Evolutionary conservation across 2,113 vertebrate genomes (phyloP), one percentile per base, ranked within the genome.

Genomic region (Onychostoma macrolepis): DNA sequence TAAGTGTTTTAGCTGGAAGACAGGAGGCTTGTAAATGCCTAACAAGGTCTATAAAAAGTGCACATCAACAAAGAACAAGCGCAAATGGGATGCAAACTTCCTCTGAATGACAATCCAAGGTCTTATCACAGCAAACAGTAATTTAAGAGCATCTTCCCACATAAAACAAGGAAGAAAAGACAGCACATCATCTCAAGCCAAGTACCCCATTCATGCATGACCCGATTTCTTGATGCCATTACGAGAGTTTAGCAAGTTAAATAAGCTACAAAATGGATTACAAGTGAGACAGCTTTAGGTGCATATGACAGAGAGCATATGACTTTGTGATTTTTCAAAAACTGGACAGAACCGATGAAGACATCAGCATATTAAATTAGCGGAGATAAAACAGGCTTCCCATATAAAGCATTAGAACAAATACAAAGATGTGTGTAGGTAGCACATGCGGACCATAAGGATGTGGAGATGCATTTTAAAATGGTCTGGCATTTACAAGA

Each of bases 31-130:
- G 63, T 83, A 83, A 88, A 86, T 48, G 85, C 24, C 48, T 58
- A 21, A n/a, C 13, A 75, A 88, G 78, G 43, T 58, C 84, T 86
- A 38, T 30, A 77, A 85, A 78, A 83, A 58, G 58, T 45, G 33
- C 1, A 26, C 33, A 9, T 58, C 77, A 30, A 36, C 50, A 24
- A 41, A 19, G 19, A 74, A 78, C 33, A 9, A 6, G 53, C 12
- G 19, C 33, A 79, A 87, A 72, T 77, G 28, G 77, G n/a, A 87
- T 74, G 79, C 58, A 85, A 82, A 76, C 48, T 6, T 7, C 19
- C 79, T 19, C 30, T 72, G 48, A 69, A 86, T 61, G 85, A 86
- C 78, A 74, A 72, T 45, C 48, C 78, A 86, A 86, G 85, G 79
- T 61, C 79, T 81, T 65, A 81, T 81, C 41, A 41, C 48, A 24